Percentiles rank a stretch among this genome's conserved stretches.
Conservation (phyloP, 2,888 invertebrate genomes). For the Micoletzkya japonica region DNA sequence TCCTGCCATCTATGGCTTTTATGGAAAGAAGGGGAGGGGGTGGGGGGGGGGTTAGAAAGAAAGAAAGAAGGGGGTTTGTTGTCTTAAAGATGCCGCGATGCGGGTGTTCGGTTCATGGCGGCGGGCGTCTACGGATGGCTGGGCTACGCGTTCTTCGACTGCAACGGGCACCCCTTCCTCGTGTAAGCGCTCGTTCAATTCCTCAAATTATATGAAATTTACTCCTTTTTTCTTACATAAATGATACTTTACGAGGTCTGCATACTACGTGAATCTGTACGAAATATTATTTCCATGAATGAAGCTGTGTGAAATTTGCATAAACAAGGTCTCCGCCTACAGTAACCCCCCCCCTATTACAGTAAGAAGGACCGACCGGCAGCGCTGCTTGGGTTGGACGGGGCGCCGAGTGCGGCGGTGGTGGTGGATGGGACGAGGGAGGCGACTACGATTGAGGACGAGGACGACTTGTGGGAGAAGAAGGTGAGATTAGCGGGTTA, state of each 20-base stretch:
- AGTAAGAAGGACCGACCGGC: slow-evolving; percentile 16
- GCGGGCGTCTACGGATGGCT: slow-evolving; percentile 85
- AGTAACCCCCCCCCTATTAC: too few relatives aligned
- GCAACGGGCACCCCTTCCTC: slow-evolving; percentile 76
- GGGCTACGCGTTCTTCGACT: slow-evolving; percentile 87
- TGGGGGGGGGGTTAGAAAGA: too few relatives aligned
- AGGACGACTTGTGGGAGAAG: slow-evolving; percentile 33
- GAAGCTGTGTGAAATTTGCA: not conserved
- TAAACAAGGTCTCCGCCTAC: not conserved
- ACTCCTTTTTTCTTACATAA: too few relatives aligned
- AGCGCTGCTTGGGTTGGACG: not conserved
- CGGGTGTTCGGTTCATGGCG: slow-evolving; percentile 73
- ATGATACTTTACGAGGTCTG: too few relatives aligned
- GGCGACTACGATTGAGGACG: slow-evolving; percentile 32
- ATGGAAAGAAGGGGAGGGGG: too few relatives aligned
- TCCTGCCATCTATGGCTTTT: too few relatives aligned
- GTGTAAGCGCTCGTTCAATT: slow-evolving; percentile 68
- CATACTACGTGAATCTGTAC: too few relatives aligned
- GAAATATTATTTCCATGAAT: not conserved
- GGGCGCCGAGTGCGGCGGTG: not conserved
- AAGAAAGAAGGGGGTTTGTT: not conserved
- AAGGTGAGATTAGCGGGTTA: too few relatives aligned
- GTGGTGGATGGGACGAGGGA: not conserved
- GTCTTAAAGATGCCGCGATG: slow-evolving; percentile 69
- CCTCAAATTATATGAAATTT: too few relatives aligned